Evolutionary conservation across 2,888 invertebrate species (phyloP), one percentile per base, ranked within the genome.

Genomic region (Erebia palarica): DNA sequence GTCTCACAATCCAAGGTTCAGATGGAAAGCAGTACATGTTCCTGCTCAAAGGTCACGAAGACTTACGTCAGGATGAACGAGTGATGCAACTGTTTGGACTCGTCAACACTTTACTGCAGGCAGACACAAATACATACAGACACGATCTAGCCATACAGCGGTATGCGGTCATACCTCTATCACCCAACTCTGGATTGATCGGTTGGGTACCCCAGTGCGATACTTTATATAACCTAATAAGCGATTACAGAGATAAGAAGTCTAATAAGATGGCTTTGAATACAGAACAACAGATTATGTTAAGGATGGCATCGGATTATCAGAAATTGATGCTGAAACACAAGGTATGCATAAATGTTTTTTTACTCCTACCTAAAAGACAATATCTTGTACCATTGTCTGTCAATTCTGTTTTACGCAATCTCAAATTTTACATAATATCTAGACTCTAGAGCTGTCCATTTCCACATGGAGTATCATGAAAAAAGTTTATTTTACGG

Each of bases 131-230:
- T 84, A 99, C 99, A 0, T 98, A 98, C 89, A 91, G 98, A 57
- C 95, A 98, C 77, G 98, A 99, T 87, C 91, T 98, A 2, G 92
- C 91, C 16, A 92, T 93, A 78, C 96, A 98, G 93, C 94, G 99
- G 61, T 99, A 99, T 86, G 98, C 99, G 0, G 99, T 99, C 11
- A 98, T 99, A 80, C 99, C 99, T 0, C 91, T 99, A 65, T 99
- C 99, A 44, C 99, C 99, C 0, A 99, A 99, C 90, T 99, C 99
- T 4, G 99, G 99, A 0, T 94, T 99, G 44, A 98, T 99, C 77
- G 98, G 99, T 73, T 99, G 99, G 99, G 99, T 99, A 70, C 99
- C 99, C 0, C 98, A 99, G 86, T 99, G 99, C 89, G 99, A 99
- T 91, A 99, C 99, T 0, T 93, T 99, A 18, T 99, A 99, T 86